A percentile compares a stretch with the other conserved stretches of the same genome.
Conservation (phyloP, 2,888 invertebrate genomes). For the Epistrophella euchroma region DNA sequence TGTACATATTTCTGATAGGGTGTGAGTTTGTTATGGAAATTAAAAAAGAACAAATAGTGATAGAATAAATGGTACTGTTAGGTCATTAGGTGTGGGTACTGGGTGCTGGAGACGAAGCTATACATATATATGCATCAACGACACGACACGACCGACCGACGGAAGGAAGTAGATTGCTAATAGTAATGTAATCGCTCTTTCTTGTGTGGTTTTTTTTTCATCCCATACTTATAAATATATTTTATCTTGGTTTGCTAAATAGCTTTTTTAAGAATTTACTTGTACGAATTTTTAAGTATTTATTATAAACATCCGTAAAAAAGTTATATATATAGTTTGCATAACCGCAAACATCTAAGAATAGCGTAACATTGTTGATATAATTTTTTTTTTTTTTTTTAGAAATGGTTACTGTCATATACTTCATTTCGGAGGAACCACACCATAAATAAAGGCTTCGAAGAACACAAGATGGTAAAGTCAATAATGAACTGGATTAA, state of each 20-base stretch:
- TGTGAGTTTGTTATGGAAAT: constrained; percentile 35
- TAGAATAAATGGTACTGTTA: constrained; percentile 52
- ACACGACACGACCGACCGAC: neutral
- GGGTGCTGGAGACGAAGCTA: neutral
- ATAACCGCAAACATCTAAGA: neutral
- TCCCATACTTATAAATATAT: neutral
- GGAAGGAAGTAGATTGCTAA: constrained; percentile 53
- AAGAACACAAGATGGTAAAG: too few relatives aligned
- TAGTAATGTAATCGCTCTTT: constrained; percentile 3
- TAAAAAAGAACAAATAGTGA: constrained; percentile 1
- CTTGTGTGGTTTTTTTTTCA: neutral
- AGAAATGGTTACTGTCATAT: too few relatives aligned
- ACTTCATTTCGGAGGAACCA: too few relatives aligned
- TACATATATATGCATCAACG: neutral
- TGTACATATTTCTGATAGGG: constrained; percentile 37
- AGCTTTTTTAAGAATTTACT: neutral
- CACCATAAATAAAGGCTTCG: too few relatives aligned
- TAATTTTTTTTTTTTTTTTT: too few relatives aligned
- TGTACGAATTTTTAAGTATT: neutral
- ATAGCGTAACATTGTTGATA: too few relatives aligned
- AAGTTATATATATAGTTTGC: neutral
- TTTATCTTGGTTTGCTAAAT: constrained; percentile 3
- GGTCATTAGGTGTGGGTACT: constrained; percentile 52
- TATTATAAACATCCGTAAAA: neutral
- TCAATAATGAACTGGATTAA: too few relatives aligned